A percentile compares a stretch with the other conserved stretches of the same genome.
These are phyloP conservation scores for Hystrix cristata DNA, from an alignment of 2,113 vertebrate genomes.

Conservation along the genomic window DNA sequence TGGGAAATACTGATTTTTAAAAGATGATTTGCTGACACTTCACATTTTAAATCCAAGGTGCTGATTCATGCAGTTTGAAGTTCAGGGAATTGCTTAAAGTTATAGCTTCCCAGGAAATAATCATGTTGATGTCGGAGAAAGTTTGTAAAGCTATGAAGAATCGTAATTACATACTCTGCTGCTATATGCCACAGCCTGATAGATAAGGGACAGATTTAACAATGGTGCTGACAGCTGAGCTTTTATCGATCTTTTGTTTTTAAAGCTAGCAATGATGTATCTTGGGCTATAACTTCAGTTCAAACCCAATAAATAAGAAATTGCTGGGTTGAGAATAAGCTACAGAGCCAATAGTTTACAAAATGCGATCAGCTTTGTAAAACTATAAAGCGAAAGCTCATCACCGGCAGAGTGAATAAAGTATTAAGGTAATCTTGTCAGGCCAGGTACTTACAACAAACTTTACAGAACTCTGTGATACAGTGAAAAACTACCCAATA, in stretches of 20 bases:
- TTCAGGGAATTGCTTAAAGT: conserved; percentile 63
- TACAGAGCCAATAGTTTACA: background rate
- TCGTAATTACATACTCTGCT: conserved; percentile 58
- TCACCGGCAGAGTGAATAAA: background rate
- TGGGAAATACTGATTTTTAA: conserved; percentile 66
- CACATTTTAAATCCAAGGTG: conserved; percentile 41
- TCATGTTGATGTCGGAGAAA: conserved; percentile 66
- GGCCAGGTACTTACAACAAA: background rate
- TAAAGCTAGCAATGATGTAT: conserved; percentile 34
- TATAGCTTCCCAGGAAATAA: conserved; percentile 70
- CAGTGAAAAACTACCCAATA: background rate
- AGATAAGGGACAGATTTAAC: conserved; percentile 66
- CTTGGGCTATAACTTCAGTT: background rate
- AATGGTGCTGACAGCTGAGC: conserved; percentile 46
- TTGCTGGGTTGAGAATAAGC: background rate
- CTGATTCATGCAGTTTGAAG: conserved; percentile 55
- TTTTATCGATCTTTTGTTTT: conserved; percentile 69
- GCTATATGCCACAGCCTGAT: conserved; percentile 7
- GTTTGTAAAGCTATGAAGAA: conserved; percentile 76
- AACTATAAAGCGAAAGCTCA: background rate
- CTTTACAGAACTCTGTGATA: background rate
- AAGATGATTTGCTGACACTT: conserved; percentile 57
- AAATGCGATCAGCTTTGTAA: conserved; percentile 4
- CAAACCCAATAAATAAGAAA: background rate
- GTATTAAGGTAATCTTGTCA: background rate